Conservation (phyloP, 2,888 invertebrate species). For the Pristionchus arcanus region DNA sequence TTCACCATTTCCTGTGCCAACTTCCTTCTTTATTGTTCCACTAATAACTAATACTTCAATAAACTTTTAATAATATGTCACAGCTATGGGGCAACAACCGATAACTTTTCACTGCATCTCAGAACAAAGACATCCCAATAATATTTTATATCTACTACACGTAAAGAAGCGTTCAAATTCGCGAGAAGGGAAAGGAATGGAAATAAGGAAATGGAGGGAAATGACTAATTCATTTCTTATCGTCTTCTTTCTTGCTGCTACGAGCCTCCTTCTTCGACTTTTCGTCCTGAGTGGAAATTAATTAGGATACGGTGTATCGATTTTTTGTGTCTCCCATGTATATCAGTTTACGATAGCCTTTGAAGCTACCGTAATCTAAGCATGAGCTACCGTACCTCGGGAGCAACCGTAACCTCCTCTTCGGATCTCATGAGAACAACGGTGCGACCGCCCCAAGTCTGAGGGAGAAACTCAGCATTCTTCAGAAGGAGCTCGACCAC, state of each 20-base stretch:
- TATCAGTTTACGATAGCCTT: neutral
- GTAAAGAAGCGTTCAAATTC: slow-evolving; percentile 17
- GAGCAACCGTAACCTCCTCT: slow-evolving; percentile 23
- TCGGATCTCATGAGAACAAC: slow-evolving; percentile 39
- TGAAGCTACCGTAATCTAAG: neutral
- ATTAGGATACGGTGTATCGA: neutral
- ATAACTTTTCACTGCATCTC: too few relatives aligned
- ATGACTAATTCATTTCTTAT: neutral
- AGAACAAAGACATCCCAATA: neutral
- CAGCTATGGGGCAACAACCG: too few relatives aligned
- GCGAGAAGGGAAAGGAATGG: neutral
- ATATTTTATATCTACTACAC: slow-evolving; percentile 1
- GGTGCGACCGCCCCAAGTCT: slow-evolving; percentile 29
- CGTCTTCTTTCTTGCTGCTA: slow-evolving; percentile 1
- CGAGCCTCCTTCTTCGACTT: slow-evolving; percentile 31
- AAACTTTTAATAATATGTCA: too few relatives aligned
- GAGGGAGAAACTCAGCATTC: slow-evolving; percentile 33
- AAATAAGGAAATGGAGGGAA: neutral
- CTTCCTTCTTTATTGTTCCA: too few relatives aligned
- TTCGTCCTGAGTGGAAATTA: slow-evolving; percentile 15
- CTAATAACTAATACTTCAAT: too few relatives aligned
- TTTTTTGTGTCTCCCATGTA: neutral
- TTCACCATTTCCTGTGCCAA: too few relatives aligned
- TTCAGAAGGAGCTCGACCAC: neutral
- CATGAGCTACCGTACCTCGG: neutral